These are phyloP conservation scores for Ceraclea dissimilis DNA, from an alignment of 2,888 invertebrate species.

Conservation along the genomic window DNA sequence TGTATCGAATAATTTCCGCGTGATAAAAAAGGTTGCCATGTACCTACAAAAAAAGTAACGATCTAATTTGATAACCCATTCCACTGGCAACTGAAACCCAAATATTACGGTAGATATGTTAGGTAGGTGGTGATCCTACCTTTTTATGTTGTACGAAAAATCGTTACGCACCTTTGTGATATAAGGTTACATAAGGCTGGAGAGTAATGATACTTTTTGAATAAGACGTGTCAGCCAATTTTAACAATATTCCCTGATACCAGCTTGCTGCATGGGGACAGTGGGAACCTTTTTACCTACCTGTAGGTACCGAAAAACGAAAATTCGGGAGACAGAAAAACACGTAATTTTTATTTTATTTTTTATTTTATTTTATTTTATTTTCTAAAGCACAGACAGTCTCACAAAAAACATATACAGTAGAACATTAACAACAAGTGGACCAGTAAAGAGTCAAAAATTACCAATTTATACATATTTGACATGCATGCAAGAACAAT, in stretches of 20 bases:
- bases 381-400: no score
- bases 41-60: slow-evolving; percentile 6
- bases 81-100: slow-evolving; percentile 9
- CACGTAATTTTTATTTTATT: no score
- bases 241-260: neutral
- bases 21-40: slow-evolving; percentile 14
- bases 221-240: neutral
- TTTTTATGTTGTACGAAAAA: slow-evolving; percentile 15
- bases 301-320: no score
- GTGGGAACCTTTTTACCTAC: no score
- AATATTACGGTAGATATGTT: slow-evolving; percentile 4
- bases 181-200: slow-evolving; percentile 18
- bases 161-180: slow-evolving; percentile 16
- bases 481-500: no score
- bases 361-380: no score
- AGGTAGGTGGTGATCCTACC: neutral
- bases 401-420: no score
- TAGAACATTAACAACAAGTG: no score
- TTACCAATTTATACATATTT: no score
- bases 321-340: no score
- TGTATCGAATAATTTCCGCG: slow-evolving; percentile 14
- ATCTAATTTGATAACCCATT: slow-evolving; percentile 15
- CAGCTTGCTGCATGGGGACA: neutral
- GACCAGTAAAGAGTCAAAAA: no score
- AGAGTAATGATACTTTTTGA: no score